These are phyloP conservation scores for Melolontha melolontha DNA, from an alignment of 2,888 invertebrate species.

Conservation along the genomic window DNA sequence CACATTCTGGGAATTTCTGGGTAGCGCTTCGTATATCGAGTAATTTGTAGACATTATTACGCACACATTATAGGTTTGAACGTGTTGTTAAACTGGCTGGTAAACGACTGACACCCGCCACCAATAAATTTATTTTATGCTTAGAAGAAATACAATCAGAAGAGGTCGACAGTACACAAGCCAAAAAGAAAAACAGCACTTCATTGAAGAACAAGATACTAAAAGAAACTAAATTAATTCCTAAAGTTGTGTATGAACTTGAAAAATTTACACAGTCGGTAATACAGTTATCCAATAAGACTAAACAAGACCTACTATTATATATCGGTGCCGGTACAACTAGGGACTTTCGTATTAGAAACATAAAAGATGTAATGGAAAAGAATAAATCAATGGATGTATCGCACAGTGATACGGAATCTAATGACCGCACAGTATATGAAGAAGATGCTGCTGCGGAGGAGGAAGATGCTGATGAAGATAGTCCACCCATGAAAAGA, in stretches of 20 bases:
- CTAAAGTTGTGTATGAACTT: constrained; percentile 73
- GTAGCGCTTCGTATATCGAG: no score
- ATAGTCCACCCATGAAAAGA: constrained; percentile 42
- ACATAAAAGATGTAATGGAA: constrained; percentile 50
- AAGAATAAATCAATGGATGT: constrained; percentile 30
- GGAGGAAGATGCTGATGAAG: constrained; percentile 41
- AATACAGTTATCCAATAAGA: constrained; percentile 71
- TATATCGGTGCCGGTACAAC: constrained; percentile 73
- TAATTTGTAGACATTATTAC: no score
- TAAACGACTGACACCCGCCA: constrained; percentile 69
- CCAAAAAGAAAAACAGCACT: constrained; percentile 58
- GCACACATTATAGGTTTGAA: constrained; percentile 66
- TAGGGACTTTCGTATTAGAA: constrained; percentile 74
- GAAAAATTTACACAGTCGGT: constrained; percentile 74
- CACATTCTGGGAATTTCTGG: no score
- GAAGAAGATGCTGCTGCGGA: constrained; percentile 8
- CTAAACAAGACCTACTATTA: constrained; percentile 69
- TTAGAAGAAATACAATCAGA: constrained; percentile 68
- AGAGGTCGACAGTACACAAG: constrained; percentile 53
- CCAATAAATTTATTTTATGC: constrained; percentile 71
- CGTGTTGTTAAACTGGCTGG: constrained; percentile 71
- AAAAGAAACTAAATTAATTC: constrained; percentile 73
- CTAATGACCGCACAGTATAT: constrained; percentile 38
- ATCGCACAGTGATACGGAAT: constrained; percentile 26
- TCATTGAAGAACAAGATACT: constrained; percentile 68